These are phyloP conservation scores for Sebastes flavidus DNA, from an alignment of 2,797 vertebrate genomes.

Conservation along the genomic window DNA sequence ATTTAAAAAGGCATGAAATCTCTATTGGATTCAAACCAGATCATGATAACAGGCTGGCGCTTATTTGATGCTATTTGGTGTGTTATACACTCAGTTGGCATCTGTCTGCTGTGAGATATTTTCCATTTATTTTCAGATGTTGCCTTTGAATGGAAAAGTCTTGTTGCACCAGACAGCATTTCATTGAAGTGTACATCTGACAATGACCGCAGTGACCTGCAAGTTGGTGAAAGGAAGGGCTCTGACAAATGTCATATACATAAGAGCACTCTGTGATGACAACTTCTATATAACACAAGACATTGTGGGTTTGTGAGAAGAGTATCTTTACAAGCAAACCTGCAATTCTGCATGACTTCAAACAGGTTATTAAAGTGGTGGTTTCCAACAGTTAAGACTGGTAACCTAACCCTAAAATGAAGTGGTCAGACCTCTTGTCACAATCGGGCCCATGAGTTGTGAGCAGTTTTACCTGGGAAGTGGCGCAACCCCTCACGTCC, in stretches of 20 bases:
- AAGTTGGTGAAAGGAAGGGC: background rate
- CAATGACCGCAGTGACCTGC: constrained; percentile 17
- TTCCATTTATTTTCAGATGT: constrained; percentile 35
- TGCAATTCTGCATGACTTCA: background rate
- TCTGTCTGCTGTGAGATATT: constrained; percentile 39
- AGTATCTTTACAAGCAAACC: background rate
- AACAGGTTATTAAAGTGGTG: background rate
- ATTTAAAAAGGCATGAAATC: constrained; percentile 67
- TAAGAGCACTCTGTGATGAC: constrained; percentile 3
- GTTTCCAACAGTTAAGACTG: background rate
- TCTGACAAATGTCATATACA: constrained; percentile 16
- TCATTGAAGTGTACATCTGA: constrained; percentile 39
- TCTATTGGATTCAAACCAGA: constrained; percentile 59
- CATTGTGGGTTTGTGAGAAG: background rate
- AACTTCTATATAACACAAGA: background rate
- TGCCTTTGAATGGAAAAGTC: constrained; percentile 29
- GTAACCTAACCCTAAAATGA: background rate
- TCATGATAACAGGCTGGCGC: constrained; percentile 47
- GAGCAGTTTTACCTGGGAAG: background rate
- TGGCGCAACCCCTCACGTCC: too few relatives aligned
- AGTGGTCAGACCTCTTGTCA: background rate
- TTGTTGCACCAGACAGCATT: background rate
- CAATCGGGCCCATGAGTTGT: background rate
- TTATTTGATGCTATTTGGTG: constrained; percentile 59
- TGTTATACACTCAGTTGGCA: constrained; percentile 35